These are phyloP conservation scores for Engraulis encrasicolus DNA, from an alignment of 2,113 vertebrate genomes.

Conservation along the genomic window DNA sequence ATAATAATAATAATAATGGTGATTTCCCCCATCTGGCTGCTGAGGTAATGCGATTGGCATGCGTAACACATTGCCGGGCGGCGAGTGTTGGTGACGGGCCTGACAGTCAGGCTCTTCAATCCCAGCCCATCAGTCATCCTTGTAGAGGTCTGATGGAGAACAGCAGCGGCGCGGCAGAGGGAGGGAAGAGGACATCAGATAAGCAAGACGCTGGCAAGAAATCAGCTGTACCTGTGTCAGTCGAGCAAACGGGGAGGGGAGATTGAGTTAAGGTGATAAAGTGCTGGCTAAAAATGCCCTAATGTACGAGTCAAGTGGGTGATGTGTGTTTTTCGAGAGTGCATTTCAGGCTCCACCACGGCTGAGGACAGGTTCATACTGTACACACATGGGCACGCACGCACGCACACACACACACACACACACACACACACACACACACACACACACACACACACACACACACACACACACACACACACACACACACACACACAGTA, in stretches of 20 bases:
- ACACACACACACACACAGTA: neutral
- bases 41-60: constrained; percentile 45
- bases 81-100: constrained; percentile 35
- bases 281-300: neutral
- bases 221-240: constrained; percentile 17
- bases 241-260: neutral
- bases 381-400: too few relatives aligned
- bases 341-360: neutral
- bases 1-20: too few relatives aligned
- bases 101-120: constrained; percentile 39
- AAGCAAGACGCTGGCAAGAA: neutral
- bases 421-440: too few relatives aligned
- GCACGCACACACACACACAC: too few relatives aligned
- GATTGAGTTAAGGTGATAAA: constrained; percentile 5
- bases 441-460: too few relatives aligned
- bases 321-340: neutral
- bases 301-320: neutral
- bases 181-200: constrained; percentile 10
- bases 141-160: constrained; percentile 39
- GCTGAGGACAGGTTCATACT: neutral
- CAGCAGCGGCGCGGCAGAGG: constrained; percentile 36
- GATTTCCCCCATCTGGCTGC: constrained; percentile 34
- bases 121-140: constrained; percentile 40
- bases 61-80: constrained; percentile 36
- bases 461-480: too few relatives aligned